Evolutionary conservation across 2,888 invertebrate species (phyloP), one percentile per base, ranked within the genome.

Genomic region (Lithophane leautieri): DNA sequence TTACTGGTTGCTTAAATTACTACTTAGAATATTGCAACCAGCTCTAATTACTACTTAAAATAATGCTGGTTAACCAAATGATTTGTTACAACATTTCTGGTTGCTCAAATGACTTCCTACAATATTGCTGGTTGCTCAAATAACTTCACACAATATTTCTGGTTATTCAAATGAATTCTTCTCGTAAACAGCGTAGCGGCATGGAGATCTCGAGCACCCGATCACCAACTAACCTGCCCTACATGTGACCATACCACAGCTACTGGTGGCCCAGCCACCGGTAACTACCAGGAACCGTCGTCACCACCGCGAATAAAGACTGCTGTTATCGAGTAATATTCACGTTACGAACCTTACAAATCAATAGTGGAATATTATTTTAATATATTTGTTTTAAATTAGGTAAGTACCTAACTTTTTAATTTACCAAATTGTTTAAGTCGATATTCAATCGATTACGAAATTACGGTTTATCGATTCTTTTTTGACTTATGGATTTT

Each of bases 211-310:
- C 89, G 4, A 81, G 81, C 60, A 75, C 85, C 11, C 91, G 93
- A 40, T 91, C 93, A 0, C 93, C 94, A 4, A 95, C 95, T 52
- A 96, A 95, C 88, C 90, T 96, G 19, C 96, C 96, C 22, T 95
- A 93, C 91, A 96, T 96, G 96, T 96, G 96, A 96, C 95, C 92
- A 76, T 89, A 89, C 85, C 92, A 89, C 83, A 93, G 93, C 92
- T 91, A 89, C 85, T 92, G 92, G 92, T 91, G 89, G 88, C 89
- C 96, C 87, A 92, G 91, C 72, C 91, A 88, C 88, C 89, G 85
- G 87, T 90, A 86, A 88, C 82, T 40, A 50, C 47, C 52, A 65
- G 44, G 61, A 44, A 47, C 47, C 67, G n/a, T 25, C 70, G 58
- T 56, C 54, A 76, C 84, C 60, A 58, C 58, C 62, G 73, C 73